Evolutionary conservation across 2,113 vertebrate genomes (phyloP).

Genomic region (Pao palembangensis): DNA sequence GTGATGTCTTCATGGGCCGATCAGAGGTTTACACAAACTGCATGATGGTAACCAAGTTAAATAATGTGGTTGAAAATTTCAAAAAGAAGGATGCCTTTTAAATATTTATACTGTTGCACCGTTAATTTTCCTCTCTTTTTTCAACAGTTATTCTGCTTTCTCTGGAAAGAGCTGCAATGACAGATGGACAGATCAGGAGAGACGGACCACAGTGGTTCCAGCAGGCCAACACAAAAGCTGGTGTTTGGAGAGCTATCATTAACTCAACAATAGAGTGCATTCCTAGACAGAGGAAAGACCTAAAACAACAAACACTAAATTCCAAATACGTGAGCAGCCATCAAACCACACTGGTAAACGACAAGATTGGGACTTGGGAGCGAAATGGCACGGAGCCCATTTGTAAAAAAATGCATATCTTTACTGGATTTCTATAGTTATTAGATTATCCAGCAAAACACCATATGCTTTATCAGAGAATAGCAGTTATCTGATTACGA

Average conservation of each 20-base stretch:
- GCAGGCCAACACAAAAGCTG: not conserved
- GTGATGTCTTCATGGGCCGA: slow-evolving; percentile 25
- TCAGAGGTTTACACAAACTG: slow-evolving; percentile 14
- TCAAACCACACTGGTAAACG: not conserved
- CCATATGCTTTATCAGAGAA: too few species aligned
- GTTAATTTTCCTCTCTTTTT: too few species aligned
- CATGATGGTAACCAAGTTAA: slow-evolving; percentile 9
- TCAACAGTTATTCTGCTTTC: not conserved
- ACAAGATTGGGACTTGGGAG: too few species aligned
- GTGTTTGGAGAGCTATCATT: slow-evolving; percentile 27
- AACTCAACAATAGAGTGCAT: slow-evolving; percentile 40
- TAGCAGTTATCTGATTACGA: too few species aligned
- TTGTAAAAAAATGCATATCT: too few species aligned
- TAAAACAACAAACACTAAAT: slow-evolving; percentile 29
- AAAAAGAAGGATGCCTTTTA: not conserved
- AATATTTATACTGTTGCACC: not conserved
- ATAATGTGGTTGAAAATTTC: not conserved
- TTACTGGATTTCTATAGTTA: too few species aligned
- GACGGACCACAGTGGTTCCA: not conserved
- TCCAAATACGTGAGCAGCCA: not conserved
- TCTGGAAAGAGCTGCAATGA: slow-evolving; percentile 5
- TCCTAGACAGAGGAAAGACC: slow-evolving; percentile 20
- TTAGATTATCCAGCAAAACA: too few species aligned
- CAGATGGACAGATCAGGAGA: not conserved
- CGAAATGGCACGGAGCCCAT: too few species aligned